Conservation (phyloP, 2,888 invertebrate species). For the Lasius platythorax region DNA sequence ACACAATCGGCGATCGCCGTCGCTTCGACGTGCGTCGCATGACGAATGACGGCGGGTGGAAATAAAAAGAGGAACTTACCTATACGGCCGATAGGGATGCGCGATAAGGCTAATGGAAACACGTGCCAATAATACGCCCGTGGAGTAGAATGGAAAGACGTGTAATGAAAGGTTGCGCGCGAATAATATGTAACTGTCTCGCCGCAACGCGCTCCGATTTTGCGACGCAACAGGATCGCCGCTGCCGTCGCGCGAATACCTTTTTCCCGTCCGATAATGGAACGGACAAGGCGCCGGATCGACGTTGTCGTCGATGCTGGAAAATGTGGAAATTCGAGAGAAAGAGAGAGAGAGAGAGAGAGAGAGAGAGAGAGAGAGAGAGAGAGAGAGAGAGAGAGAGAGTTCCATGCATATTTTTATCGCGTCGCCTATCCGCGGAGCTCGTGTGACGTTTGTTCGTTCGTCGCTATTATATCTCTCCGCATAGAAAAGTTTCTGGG, state of each 20-base stretch:
- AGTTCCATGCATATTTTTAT: conserved; percentile 30
- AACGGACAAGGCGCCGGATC: conserved; percentile 39
- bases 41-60: conserved; percentile 58
- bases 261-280: conserved; percentile 43
- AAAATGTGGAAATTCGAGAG: conserved; percentile 46
- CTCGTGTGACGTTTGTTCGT: not conserved
- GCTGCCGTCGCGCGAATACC: conserved; percentile 19
- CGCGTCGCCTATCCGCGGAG: conserved; percentile 29
- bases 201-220: conserved; percentile 53
- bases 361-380: not conserved
- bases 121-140: conserved; percentile 77
- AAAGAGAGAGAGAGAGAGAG: not conserved
- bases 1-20: conserved; percentile 51
- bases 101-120: conserved; percentile 80
- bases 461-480: not conserved
- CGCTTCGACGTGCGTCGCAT: conserved; percentile 61
- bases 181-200: conserved; percentile 61
- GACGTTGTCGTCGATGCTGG: conserved; percentile 34
- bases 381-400: not conserved
- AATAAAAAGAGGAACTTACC: conserved; percentile 53
- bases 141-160: conserved; percentile 64
- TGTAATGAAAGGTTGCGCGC: conserved; percentile 63
- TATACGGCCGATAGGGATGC: conserved; percentile 64
- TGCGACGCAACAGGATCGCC: conserved; percentile 43
- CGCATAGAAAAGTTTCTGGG: not conserved